A percentile compares a stretch with the other conserved stretches of the same genome.
Evolutionary conservation across 2,888 invertebrate genomes (phyloP).

Genomic region (Volucella inanis): DNA sequence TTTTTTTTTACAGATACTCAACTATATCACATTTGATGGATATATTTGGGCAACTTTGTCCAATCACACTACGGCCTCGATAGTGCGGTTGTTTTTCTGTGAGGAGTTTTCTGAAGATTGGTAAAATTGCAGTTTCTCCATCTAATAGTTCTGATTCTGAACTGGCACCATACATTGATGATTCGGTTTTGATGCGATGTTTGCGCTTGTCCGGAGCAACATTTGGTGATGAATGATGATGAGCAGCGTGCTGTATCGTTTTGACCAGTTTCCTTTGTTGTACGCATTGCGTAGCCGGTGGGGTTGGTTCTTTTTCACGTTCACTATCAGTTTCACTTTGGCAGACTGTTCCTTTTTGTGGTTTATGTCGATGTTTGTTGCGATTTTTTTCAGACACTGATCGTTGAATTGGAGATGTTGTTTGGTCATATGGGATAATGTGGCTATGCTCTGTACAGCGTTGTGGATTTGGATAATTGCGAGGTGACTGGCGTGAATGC

Average conservation of each 20-base stretch:
- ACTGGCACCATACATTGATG: constrained; percentile 88
- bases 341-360: constrained; percentile 84
- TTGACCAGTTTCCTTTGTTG: constrained; percentile 80
- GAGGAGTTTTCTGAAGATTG: constrained; percentile 95
- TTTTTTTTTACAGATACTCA: constrained; percentile 90
- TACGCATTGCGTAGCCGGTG: constrained; percentile 79
- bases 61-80: constrained; percentile 83
- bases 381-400: constrained; percentile 87
- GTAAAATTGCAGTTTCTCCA: constrained; percentile 89
- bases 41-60: constrained; percentile 96
- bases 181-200: constrained; percentile 81
- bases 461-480: constrained; percentile 81
- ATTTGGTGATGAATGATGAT: constrained; percentile 87
- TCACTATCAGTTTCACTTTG: constrained; percentile 85
- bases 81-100: constrained; percentile 91
- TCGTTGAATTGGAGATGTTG: constrained; percentile 85
- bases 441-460: constrained; percentile 83
- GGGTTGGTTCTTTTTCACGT: constrained; percentile 81
- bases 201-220: constrained; percentile 84
- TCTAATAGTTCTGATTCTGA: constrained; percentile 93
- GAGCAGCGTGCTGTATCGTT: constrained; percentile 83
- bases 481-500: constrained; percentile 82
- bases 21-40: constrained; percentile 98
- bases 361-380: constrained; percentile 84
- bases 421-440: constrained; percentile 81